phyloP scores from a whole-genome alignment of 2,888 invertebrate species.

The Melanophora roralis region DNA sequence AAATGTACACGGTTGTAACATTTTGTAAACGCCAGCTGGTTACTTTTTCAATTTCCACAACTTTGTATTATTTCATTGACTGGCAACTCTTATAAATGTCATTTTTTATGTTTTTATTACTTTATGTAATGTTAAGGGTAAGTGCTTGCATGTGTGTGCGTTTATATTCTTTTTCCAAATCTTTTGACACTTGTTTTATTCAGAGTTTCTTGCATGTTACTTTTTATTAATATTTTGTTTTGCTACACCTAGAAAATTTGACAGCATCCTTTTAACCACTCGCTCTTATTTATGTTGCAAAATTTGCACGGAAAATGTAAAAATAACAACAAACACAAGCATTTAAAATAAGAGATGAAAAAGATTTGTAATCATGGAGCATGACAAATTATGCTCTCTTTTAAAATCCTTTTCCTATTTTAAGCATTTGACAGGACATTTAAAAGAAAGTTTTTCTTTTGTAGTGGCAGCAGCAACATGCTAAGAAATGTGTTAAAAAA shows the following conservation, averaged over 20 bases:
- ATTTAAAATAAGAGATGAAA: constrained; percentile 19
- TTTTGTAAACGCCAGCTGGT: no score
- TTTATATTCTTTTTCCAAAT: background rate
- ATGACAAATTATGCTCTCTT: constrained; percentile 36
- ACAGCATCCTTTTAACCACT: constrained; percentile 28
- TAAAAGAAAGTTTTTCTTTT: constrained; percentile 40
- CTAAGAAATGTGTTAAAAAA: constrained; percentile 36
- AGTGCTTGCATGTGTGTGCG: background rate
- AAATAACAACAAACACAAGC: constrained; percentile 23
- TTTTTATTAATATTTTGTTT: constrained; percentile 38
- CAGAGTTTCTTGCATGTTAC: constrained; percentile 13
- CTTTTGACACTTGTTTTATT: constrained; percentile 54
- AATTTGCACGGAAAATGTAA: background rate
- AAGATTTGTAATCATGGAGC: constrained; percentile 36
- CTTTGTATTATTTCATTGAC: no score
- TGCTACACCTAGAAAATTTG: constrained; percentile 32
- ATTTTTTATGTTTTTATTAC: background rate
- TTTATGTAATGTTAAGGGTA: background rate
- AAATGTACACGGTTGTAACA: no score
- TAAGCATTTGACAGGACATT: constrained; percentile 46
- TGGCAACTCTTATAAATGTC: background rate
- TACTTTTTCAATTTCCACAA: no score
- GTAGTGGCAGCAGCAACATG: constrained; percentile 50
- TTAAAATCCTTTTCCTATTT: constrained; percentile 1
- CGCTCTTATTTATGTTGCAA: constrained; percentile 20